Evolutionary conservation across 1,140 invertebrate species (phyloP).

Genomic region (Drosophila yakuba): DNA sequence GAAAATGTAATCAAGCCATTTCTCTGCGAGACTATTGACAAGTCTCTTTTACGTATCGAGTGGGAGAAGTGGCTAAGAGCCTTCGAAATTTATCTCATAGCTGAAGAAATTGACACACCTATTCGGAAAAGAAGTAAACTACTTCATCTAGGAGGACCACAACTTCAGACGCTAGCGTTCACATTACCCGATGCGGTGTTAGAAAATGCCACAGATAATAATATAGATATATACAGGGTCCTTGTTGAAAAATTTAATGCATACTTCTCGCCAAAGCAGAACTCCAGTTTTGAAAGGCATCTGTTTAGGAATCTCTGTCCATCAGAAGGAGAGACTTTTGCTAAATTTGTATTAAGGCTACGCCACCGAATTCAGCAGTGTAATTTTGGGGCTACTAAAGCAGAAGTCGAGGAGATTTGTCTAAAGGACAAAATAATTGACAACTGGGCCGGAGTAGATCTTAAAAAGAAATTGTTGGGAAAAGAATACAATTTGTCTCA

Average conservation of each 20-base stretch:
- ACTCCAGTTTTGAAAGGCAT: not conserved
- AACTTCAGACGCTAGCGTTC: too few species aligned
- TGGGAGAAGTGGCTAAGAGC: not conserved
- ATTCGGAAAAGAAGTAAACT: too few species aligned
- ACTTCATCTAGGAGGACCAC: too few species aligned
- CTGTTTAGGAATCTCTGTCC: not conserved
- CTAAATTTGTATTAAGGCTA: too few species aligned
- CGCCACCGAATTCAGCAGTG: too few species aligned
- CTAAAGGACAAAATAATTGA: not conserved
- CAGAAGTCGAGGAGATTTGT: not conserved
- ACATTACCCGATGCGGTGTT: too few species aligned
- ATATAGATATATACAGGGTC: conserved; percentile 2
- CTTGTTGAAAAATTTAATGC: not conserved
- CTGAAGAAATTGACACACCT: not conserved
- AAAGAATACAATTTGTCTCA: not conserved
- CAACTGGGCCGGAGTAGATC: not conserved
- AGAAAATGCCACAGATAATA: not conserved
- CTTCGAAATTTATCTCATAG: not conserved
- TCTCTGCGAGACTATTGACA: not conserved
- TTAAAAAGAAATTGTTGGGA: not conserved
- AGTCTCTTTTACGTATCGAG: not conserved
- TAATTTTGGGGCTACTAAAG: too few species aligned
- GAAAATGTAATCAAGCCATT: not conserved
- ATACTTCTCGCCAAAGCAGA: not conserved
- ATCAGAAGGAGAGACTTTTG: not conserved